Evolutionary conservation across 2,888 invertebrate species (phyloP).

Genomic region (Cataglyphis cursor): DNA sequence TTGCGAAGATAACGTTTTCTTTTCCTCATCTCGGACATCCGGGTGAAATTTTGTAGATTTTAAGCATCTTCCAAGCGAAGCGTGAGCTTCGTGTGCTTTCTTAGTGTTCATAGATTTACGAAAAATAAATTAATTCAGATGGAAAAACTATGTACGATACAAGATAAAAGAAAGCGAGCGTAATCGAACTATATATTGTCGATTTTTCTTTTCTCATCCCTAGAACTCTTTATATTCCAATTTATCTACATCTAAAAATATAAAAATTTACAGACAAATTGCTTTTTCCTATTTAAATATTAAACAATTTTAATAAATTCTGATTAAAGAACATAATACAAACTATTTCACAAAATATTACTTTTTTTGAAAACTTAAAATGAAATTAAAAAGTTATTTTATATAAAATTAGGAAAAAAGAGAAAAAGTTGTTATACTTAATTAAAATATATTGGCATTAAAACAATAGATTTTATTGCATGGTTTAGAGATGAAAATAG

Average conservation of each 20-base stretch:
- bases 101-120: slow-evolving; percentile 86
- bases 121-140: slow-evolving; percentile 84
- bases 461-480: not conserved
- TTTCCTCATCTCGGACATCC: slow-evolving; percentile 74
- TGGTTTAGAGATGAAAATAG: not conserved
- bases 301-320: slow-evolving; percentile 16
- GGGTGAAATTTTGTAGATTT: slow-evolving; percentile 78
- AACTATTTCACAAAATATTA: slow-evolving; percentile 11
- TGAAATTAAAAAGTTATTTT: not conserved
- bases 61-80: slow-evolving; percentile 83
- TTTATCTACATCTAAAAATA: not conserved
- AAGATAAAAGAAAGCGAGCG: slow-evolving; percentile 63
- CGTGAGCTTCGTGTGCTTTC: slow-evolving; percentile 82
- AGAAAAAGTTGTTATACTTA: not conserved
- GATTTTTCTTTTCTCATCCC: slow-evolving; percentile 48
- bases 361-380: not conserved
- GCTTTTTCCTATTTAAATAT: slow-evolving; percentile 1
- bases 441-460: not conserved
- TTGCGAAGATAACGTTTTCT: slow-evolving; percentile 15
- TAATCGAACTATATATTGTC: slow-evolving; percentile 51
- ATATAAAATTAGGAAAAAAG: not conserved
- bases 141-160: slow-evolving; percentile 64
- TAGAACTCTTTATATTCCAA: not conserved
- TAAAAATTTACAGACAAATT: not conserved
- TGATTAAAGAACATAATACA: not conserved